Evolutionary conservation across 2,113 vertebrate species (phyloP).

Genomic region (Rhinopithecus roxellana): DNA sequence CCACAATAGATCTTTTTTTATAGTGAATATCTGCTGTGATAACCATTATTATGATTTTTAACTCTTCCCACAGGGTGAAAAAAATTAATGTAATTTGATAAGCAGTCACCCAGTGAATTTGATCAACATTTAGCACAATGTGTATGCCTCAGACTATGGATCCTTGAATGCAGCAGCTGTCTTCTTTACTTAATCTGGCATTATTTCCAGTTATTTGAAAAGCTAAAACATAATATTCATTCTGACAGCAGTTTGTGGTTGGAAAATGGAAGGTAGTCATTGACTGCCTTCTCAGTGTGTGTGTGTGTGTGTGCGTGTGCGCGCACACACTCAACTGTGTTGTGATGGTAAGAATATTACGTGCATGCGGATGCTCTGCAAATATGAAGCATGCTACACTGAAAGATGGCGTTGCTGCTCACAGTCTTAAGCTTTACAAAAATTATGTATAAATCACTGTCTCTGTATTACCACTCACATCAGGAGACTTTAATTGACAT

Average conservation of each 20-base stretch:
- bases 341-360: not conserved
- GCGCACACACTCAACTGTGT: fast-evolving
- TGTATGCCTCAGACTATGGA: not conserved
- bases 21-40: not conserved
- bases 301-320: fast-evolving
- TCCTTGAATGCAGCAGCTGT: not conserved
- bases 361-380: not conserved
- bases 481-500: not conserved
- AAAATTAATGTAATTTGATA: not conserved
- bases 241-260: not conserved
- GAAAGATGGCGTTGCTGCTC: not conserved
- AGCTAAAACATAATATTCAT: not conserved
- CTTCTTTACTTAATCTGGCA: not conserved
- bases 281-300: not conserved
- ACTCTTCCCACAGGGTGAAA: not conserved
- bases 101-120: not conserved
- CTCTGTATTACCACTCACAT: not conserved
- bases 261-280: not conserved
- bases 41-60: not conserved
- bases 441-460: not conserved
- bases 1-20: not conserved
- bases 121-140: not conserved
- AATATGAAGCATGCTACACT: not conserved
- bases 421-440: not conserved
- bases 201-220: not conserved